Percentiles rank a stretch among this genome's conserved stretches.
These are phyloP conservation scores for Otus sunia DNA, from an alignment of 2,113 vertebrate species.

Conservation along the genomic window DNA sequence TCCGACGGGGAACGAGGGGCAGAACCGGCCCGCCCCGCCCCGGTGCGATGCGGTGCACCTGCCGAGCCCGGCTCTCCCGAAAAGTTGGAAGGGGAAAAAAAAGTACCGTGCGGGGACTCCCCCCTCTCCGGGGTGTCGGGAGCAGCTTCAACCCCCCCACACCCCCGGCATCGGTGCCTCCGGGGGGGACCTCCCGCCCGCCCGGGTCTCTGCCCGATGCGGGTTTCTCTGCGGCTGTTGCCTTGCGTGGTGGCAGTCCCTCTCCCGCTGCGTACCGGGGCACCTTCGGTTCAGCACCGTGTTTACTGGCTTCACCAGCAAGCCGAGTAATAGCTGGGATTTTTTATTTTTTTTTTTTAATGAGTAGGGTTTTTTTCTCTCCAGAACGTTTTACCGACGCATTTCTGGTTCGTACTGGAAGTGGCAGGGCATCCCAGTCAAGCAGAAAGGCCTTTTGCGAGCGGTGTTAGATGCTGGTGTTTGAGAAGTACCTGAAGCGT, in stretches of 20 bases:
- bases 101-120: neutral
- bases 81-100: neutral
- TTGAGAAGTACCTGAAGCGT: neutral
- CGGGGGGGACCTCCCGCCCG: no score
- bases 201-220: neutral
- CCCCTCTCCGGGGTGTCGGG: neutral
- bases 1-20: neutral
- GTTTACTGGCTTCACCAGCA: neutral
- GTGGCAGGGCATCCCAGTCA: neutral
- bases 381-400: fast-evolving
- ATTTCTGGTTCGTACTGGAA: neutral
- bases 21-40: neutral
- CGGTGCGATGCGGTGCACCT: neutral
- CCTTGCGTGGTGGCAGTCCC: fast-evolving
- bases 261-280: neutral
- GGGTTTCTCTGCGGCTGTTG: no score
- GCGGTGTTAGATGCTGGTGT: neutral
- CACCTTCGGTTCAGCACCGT: neutral
- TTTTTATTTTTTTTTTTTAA: neutral
- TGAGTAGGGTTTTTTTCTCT: no score
- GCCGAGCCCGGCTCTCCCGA: neutral
- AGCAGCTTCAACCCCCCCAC: neutral
- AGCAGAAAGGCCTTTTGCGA: neutral
- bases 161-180: no score
- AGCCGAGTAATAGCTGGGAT: neutral